Base-by-base conservation (phyloP, 2,888 invertebrate genomes). In the Macropis europaea region DNA sequence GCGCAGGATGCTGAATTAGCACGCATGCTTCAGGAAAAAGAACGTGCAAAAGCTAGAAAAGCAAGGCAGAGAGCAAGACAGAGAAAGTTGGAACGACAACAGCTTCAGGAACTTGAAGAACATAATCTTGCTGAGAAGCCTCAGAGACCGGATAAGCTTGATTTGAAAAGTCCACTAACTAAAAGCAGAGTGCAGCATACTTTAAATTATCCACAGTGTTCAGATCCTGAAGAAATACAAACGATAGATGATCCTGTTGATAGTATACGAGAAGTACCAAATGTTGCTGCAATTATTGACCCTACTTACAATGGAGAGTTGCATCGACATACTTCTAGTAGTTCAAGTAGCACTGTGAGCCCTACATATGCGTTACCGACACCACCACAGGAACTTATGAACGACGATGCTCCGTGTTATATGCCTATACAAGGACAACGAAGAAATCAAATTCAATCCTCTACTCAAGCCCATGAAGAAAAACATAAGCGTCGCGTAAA, bases 1-100 rank as follows among this genome's bases (percentile, higher is more conserved):
- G 95, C 95, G 0, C 95, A 95, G 88, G 95, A 96, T 85, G 93
- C 95, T 71, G 95, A 95, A 88, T 88, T 95, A 52, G 95, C 95
- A 1, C 93, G 93, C 87, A 92, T 95, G 91, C 89, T 96, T 45
- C 95, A 95, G 87, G 95, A 95, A 0, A 89, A 94, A 91, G 95
- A 95, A 88, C 92, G 94, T 80, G 93, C 93, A 15, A 94, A 94
- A 87, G 93, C 93, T 1, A 93, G 93, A 82, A 91, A 94, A 73
- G 94, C 95, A 5, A 92, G 94, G 81, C 95, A 95, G 85, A 92
- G 93, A 80, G 95, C 95, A 2, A 85, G 80, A 40, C 89, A 88
- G 57, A 88, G 84, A 40, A 90, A 89, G 56, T 60, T 90, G n/a
- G 90, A 90, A 45, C 86, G 88, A 13, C 89, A 93, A 79, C 93